Evolutionary conservation across 1,140 invertebrate species (phyloP), one percentile per base, ranked within the genome.

Genomic region (Drosophila sp.): DNA sequence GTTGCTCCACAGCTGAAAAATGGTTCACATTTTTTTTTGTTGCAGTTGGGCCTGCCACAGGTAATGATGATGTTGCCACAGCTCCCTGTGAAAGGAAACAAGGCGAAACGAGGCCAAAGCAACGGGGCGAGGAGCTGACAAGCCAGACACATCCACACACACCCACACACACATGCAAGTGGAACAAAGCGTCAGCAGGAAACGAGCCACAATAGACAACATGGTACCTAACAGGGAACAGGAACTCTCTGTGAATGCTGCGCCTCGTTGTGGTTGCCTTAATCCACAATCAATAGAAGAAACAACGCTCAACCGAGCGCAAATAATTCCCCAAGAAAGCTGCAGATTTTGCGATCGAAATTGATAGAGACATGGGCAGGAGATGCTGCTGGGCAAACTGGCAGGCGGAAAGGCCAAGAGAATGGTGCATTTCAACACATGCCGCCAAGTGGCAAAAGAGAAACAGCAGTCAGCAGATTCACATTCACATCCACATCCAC

Each of bases 191-290:
- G 75, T 59, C 61, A 86, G 81, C 81, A 86, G 81, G 81, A 86
- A 86, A 87, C 83, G 81, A 72, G 71, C 71, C 82, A 86, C 81
- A 86, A 86, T 87, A 78, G 81, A 87, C 81, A 86, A 57, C 70
- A 84, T 79, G 63, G 53, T 70, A 61, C 65, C 34, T 38, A 65
- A 51, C 61, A 16, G 54, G 45, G 34, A 67, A 41, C 65, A 69
- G 65, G 65, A 58, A 67, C 64, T 67, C 11, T 58, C 11, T 13
- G 21, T 21, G 21, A 21, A 18, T 14, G 38, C 48, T 41, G 48
- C 38, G 40, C 54, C 50, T 65, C 46, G 41, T 45, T 34, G 48
- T 36, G 16, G 11, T 13, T 40, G 53, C 34, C 16, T 21, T 86
- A 87, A 86, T 86, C 82, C 78, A 71, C 83, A 89, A 82, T 87